These are phyloP conservation scores for Cyprinodon brontotheroides DNA, from an alignment of 2,113 vertebrate genomes.

Conservation along the genomic window DNA sequence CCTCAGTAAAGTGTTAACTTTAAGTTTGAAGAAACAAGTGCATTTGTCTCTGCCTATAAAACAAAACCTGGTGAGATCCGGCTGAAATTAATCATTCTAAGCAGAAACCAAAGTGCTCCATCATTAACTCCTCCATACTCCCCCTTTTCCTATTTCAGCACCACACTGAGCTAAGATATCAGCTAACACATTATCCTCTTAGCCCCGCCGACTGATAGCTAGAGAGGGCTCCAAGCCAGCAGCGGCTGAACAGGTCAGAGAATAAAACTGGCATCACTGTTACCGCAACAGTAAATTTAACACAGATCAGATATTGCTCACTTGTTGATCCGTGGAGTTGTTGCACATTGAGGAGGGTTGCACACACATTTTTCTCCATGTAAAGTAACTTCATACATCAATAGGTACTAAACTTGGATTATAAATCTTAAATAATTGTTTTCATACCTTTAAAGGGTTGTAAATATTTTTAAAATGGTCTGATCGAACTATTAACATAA, in stretches of 20 bases:
- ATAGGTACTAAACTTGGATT: background rate
- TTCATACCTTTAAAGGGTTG: background rate
- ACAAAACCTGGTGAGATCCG: slow-evolving; percentile 42
- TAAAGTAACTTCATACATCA: background rate
- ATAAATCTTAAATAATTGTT: slow-evolving; percentile 11
- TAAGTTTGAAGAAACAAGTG: slow-evolving; percentile 10
- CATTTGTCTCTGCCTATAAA: slow-evolving; percentile 29
- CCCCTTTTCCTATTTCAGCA: slow-evolving; percentile 77
- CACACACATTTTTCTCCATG: background rate
- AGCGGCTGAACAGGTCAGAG: slow-evolving; percentile 64
- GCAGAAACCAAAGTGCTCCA: slow-evolving; percentile 77
- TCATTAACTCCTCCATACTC: slow-evolving; percentile 75
- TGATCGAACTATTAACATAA: background rate
- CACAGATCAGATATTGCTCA: slow-evolving; percentile 51
- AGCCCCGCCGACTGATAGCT: slow-evolving; percentile 77
- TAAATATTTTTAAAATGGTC: slow-evolving; percentile 11
- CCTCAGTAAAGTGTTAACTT: background rate
- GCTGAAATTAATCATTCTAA: slow-evolving; percentile 65
- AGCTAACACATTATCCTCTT: slow-evolving; percentile 85
- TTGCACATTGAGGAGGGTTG: background rate
- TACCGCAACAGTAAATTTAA: slow-evolving; percentile 60
- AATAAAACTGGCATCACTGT: slow-evolving; percentile 61
- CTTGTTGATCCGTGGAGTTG: slow-evolving; percentile 37
- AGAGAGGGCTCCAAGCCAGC: slow-evolving; percentile 71
- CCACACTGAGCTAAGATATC: slow-evolving; percentile 79